phyloP scores from a whole-genome alignment of 1,140 invertebrate species.

The Callitettix versicolor region DNA sequence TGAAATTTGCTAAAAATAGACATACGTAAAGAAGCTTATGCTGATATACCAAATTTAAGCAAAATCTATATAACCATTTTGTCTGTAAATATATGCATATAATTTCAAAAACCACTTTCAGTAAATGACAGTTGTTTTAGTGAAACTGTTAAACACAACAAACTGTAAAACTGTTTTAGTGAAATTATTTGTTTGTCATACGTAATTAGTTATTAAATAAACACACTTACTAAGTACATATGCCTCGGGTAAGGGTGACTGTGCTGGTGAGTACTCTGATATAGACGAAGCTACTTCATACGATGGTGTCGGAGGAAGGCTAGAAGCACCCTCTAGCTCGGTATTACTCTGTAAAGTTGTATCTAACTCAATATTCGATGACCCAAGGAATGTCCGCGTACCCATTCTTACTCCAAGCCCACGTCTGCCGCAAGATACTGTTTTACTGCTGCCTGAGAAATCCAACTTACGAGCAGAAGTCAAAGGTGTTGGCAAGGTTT shows the following conservation, averaged over 20 bases:
- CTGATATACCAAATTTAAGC: no score
- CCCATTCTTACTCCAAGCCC: constrained; percentile 52
- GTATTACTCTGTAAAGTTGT: constrained; percentile 5
- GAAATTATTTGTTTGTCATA: no score
- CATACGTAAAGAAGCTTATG: no score
- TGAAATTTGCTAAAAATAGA: no score
- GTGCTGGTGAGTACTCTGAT: constrained; percentile 5
- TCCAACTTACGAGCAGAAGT: constrained; percentile 1
- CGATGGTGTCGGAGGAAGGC: background rate
- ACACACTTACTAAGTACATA: constrained; percentile 38
- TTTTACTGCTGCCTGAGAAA: background rate
- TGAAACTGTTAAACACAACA: no score
- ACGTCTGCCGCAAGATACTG: constrained; percentile 27
- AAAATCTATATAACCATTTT: no score
- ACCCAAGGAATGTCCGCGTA: constrained; percentile 46
- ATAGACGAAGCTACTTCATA: background rate
- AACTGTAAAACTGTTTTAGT: no score
- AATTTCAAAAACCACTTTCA: no score
- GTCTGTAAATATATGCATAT: no score
- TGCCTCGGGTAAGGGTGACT: constrained; percentile 36
- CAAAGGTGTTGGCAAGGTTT: constrained; percentile 7
- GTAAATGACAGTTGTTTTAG: no score
- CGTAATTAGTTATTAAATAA: background rate
- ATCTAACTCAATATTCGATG: constrained; percentile 19
- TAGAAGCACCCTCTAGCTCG: background rate